Base-by-base conservation (phyloP, 2,797 vertebrate genomes). In the Lates japonicus region DNA sequence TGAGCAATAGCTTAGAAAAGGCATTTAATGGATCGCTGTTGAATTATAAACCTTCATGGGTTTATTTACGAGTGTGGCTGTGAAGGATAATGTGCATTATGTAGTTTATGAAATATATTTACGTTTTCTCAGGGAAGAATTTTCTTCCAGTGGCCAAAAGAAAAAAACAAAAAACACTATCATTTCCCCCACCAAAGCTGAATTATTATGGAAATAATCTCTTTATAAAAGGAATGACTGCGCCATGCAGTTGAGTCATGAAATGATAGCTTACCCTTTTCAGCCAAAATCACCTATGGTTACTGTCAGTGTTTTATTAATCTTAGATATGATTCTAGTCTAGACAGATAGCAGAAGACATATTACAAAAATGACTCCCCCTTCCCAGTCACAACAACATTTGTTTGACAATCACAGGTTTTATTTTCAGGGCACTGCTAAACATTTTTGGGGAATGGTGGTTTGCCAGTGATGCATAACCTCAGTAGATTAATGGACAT, bases 401-500 rank as follows among this genome's bases (percentile, higher is more conserved):
- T 51, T 60, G 54, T 58, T 63, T 46, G 59, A 66, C 31, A 51
- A 29, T 48, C 2, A 7, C 55, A 25, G 39, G 22, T n/a, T 58
- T 66, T 65, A 61, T 75, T 75, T 80, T 10, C 4, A 67, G 64
- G 31, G 14, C 25, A 14, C 25, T 54, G 58, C 68, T 17, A 16
- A 61, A 65, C 52, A 73, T 22, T 62, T 22, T 71, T 42, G 3
- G 33, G 13, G 11, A 57, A 42, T 13, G 29, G 7, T 1, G 5
- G 5, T 62, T 39, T 86, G 14, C 22, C 41, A 29, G 25, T 77
- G 76, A 91, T 70, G 68, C 54, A 88, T 65, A 79, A 78, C 80
- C 71, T 73, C 60, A 69, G 83, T 70, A 89, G 72, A 90, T 85
- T 82, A 76, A 13, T 22, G 66, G 54, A 62, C 63, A 74, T 87